Evolutionary conservation across 30 jellyfish, hydroid and myxozoan species (phyloP), one percentile per base, ranked within the genome.

Genomic region (Turritopsis dohrnii): DNA sequence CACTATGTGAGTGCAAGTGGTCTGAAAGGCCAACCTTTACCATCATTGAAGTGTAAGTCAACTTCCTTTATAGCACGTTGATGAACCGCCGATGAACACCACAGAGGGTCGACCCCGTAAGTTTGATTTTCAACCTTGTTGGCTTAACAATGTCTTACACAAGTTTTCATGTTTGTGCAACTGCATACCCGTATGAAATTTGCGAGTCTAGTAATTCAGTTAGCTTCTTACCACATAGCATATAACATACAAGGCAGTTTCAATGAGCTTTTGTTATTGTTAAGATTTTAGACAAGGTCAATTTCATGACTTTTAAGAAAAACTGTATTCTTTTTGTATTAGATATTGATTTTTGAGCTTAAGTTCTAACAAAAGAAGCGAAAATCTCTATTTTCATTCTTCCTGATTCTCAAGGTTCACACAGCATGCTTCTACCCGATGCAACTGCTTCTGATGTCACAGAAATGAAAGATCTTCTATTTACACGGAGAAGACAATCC

Each of bases 381-480:
- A 41, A 13, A 41, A 41, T 41, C 60, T 13, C 9, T 3, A 41
- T 41, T 41, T 3, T 41, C 13, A 41, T 41, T 41, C 13, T 41
- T 41, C 60, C 60, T 41, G 13, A 41, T 41, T 13, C 60, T 41
- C 13, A 41, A 41, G 60, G 60, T 41, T 41, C 60, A 5, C 60
- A 41, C 60, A 41, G 13, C 60, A n/a, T n/a, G n/a, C 60, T 41
- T 3, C 60, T 41, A 41, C 60, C 60, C 60, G 60, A 41, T 41
- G 60, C 60, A 41, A 5, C 60, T 41, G 60, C 60, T 13, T 3
- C 9, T 41, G 60, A 41, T 41, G 60, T 13, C 5, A 41, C 77
- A n/a, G 77, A 69, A 69, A 69, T 27, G 77, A 69, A 69, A 69
- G 30, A 69, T 23, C 77, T 69, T 69, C 30, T 69, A 7, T 23